These are phyloP conservation scores for Drymodes brunneopygia DNA, from an alignment of 2,113 vertebrate species.

Conservation along the genomic window DNA sequence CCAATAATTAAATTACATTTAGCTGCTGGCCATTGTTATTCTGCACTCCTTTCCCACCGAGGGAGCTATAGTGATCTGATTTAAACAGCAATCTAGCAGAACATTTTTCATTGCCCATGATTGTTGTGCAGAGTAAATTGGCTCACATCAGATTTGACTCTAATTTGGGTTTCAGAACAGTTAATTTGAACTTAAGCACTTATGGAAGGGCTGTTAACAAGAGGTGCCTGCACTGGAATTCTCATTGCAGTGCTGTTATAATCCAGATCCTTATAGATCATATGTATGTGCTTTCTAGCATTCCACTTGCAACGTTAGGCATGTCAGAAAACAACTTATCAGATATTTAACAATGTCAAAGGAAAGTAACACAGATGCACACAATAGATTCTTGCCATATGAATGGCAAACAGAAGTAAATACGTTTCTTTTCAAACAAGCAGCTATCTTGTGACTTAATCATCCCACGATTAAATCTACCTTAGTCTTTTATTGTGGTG, in stretches of 20 bases:
- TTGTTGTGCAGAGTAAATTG: slow-evolving; percentile 45
- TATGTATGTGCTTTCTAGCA: not conserved
- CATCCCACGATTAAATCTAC: not conserved
- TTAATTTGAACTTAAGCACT: slow-evolving; percentile 66
- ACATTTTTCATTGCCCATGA: slow-evolving; percentile 43
- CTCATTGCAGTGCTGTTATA: not conserved
- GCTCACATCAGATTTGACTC: slow-evolving; percentile 58
- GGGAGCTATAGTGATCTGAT: slow-evolving; percentile 32
- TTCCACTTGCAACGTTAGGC: not conserved
- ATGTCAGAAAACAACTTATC: not conserved
- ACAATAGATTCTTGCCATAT: not conserved
- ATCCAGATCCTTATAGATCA: not conserved
- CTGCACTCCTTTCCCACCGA: not conserved
- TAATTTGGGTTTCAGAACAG: slow-evolving; percentile 64
- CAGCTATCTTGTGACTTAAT: not conserved
- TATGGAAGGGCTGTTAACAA: slow-evolving; percentile 40
- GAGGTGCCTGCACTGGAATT: slow-evolving; percentile 19
- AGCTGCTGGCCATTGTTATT: slow-evolving; percentile 40
- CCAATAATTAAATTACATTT: slow-evolving; percentile 67
- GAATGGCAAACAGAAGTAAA: not conserved
- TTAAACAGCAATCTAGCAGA: slow-evolving; percentile 43
- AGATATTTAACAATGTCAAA: not conserved
- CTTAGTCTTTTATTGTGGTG: not conserved
- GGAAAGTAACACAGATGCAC: not conserved
- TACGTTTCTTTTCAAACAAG: rapidly evolving